These are phyloP conservation scores for Caranx melampygus DNA, from an alignment of 2,113 vertebrate genomes.

Conservation along the genomic window DNA sequence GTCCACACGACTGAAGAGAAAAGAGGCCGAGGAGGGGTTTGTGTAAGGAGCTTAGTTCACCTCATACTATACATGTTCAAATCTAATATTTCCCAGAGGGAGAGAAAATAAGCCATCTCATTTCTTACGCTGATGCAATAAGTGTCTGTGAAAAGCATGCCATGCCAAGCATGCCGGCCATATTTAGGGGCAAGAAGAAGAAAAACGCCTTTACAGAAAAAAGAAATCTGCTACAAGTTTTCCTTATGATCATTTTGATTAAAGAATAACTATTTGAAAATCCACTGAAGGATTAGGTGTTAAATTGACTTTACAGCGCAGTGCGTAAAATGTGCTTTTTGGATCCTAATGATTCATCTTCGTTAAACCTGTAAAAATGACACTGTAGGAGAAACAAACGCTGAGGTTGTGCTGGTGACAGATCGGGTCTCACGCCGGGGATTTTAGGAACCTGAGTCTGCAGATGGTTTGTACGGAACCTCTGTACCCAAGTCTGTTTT, in stretches of 20 bases:
- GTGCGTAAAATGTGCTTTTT: background rate
- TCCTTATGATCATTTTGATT: background rate
- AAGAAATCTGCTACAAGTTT: background rate
- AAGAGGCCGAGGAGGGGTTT: constrained; percentile 12
- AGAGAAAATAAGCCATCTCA: background rate
- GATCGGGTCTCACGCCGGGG: constrained; percentile 13
- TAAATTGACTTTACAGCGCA: background rate
- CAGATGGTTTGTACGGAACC: constrained; percentile 63
- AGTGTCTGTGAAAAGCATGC: background rate
- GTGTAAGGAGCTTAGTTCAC: constrained; percentile 16
- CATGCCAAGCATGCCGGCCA: too few relatives aligned
- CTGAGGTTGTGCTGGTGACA: background rate
- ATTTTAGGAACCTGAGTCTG: constrained; percentile 43
- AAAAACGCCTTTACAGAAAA: background rate
- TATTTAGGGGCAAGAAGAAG: background rate
- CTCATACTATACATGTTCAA: background rate
- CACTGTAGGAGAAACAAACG: background rate
- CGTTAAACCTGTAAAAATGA: background rate
- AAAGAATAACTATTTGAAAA: background rate
- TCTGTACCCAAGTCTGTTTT: constrained; percentile 29
- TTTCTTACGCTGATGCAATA: background rate
- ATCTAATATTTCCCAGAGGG: background rate
- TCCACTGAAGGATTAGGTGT: background rate
- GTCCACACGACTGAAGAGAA: constrained; percentile 60
- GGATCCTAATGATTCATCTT: background rate